phyloP scores from a whole-genome alignment of 2,797 vertebrate species.

The Oophaga sylvatica region DNA sequence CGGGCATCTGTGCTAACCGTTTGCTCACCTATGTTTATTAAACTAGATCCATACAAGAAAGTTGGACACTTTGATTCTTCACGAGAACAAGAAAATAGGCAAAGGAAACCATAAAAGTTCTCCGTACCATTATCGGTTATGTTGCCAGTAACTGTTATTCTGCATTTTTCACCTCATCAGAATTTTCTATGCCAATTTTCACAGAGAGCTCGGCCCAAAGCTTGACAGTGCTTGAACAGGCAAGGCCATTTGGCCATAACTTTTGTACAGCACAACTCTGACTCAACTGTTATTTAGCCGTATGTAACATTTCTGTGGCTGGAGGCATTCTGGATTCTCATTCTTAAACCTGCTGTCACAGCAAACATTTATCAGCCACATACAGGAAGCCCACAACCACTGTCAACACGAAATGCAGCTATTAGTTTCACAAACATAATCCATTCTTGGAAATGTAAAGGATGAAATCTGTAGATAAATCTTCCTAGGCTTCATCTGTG shows the following conservation, averaged over 20 bases:
- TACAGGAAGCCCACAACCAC: too few species aligned
- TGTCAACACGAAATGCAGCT: too few species aligned
- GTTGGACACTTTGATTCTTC: neutral
- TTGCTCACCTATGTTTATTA: neutral
- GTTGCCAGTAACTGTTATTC: neutral
- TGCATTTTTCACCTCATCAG: constrained; percentile 41
- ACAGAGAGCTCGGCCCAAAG: constrained; percentile 8
- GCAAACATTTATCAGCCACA: too few species aligned
- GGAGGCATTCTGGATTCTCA: neutral
- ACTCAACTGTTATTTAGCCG: neutral
- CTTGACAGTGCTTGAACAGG: neutral
- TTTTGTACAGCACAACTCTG: neutral
- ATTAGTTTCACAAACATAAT: too few species aligned
- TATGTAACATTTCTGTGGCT: neutral
- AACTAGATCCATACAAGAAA: neutral
- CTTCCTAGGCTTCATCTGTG: too few species aligned
- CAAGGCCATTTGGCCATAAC: constrained; percentile 1
- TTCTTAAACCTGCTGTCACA: too few species aligned
- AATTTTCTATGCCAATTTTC: constrained; percentile 27
- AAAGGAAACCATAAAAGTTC: too few species aligned
- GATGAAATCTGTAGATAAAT: too few species aligned
- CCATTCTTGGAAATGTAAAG: too few species aligned
- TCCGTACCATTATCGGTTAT: neutral
- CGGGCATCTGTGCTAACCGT: neutral
- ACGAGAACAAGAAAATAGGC: neutral